A percentile compares a stretch with the other conserved stretches of the same genome.
These are phyloP conservation scores for Eilema depressum DNA, from an alignment of 2,888 invertebrate genomes.

Conservation along the genomic window DNA sequence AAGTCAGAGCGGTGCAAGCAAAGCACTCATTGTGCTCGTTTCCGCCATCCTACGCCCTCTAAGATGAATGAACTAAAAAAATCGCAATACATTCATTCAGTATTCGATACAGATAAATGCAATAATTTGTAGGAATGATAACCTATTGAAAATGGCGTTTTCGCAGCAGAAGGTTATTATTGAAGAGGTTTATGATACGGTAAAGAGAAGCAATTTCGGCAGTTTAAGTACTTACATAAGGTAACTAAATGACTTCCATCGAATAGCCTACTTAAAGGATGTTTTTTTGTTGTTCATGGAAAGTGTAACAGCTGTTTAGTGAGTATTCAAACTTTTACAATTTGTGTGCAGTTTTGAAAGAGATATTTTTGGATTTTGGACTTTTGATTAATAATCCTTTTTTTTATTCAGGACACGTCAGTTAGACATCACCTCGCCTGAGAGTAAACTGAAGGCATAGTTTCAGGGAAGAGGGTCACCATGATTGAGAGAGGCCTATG, in stretches of 20 bases:
- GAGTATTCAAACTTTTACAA: background rate
- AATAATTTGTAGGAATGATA: constrained; percentile 23
- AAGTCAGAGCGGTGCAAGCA: constrained; percentile 69
- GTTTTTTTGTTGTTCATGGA: background rate
- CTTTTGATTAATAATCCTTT: too few species aligned
- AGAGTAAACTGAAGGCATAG: too few species aligned
- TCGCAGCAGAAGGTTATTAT: constrained; percentile 4
- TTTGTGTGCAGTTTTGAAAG: too few species aligned
- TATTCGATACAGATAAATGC: constrained; percentile 39
- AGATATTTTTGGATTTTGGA: too few species aligned
- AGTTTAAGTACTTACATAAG: constrained; percentile 5
- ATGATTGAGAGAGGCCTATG: too few species aligned
- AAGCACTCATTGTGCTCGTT: constrained; percentile 77
- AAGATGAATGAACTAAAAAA: constrained; percentile 65
- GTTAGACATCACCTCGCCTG: too few species aligned
- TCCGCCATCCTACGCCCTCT: constrained; percentile 72
- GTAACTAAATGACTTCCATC: background rate
- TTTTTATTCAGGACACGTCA: too few species aligned
- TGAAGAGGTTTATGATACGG: constrained; percentile 5
- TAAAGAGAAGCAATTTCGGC: constrained; percentile 6
- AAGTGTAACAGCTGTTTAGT: background rate
- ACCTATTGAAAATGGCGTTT: constrained; percentile 7
- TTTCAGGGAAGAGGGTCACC: too few species aligned
- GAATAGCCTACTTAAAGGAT: background rate
- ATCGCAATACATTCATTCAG: constrained; percentile 27